Base-by-base conservation (phyloP, 2,888 invertebrate species). In the Caenorhabditis imperialis region DNA sequence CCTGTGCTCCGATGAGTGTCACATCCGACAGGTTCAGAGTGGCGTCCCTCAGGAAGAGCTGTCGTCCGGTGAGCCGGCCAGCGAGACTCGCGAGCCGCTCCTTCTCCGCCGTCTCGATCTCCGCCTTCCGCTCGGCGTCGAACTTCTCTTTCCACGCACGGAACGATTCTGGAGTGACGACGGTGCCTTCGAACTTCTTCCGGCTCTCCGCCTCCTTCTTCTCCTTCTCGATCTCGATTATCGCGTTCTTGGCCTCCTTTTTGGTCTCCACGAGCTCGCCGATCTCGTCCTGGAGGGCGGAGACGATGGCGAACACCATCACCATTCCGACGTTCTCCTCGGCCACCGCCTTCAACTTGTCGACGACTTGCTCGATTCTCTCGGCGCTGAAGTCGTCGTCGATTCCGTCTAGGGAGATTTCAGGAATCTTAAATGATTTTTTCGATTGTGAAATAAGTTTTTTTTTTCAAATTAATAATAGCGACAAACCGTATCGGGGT, bases 241-340 rank as follows among this genome's bases (percentile, higher is more conserved):
- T 77, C 20, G 50, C 58, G 20, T 84, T 84, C 23, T 77, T 77
- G 22, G 57, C 69, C 12, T 60, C 10, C 16, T 74, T 77, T 44
- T 73, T 67, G 18, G 78, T 71, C n/a, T 79, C 75, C 4, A 77
- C 44, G 45, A 82, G 38, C 22, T 57, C 57, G 3, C 82, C 82
- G 22, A 82, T 79, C 55, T 82, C 81, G n/a, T 82, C 82, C 61
- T 82, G 75, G 44, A 71, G 93, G 22, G 94, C 92, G 38, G 95
- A 94, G 10, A 97, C 96, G 84, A 98, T 89, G 23, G 95, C 95
- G 89, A 97, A 98, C 42, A 97, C 92, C 96, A 98, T 96, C 37
- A 95, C 97, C 93, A 95, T 96, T 1, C 98, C 98, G 57, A 97
- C 88, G 90, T 95, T 96, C 88, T 95, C 94, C 77, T 92, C 91